Conservation (phyloP, 2,113 vertebrate species). For the Lepidothrix coronata region DNA sequence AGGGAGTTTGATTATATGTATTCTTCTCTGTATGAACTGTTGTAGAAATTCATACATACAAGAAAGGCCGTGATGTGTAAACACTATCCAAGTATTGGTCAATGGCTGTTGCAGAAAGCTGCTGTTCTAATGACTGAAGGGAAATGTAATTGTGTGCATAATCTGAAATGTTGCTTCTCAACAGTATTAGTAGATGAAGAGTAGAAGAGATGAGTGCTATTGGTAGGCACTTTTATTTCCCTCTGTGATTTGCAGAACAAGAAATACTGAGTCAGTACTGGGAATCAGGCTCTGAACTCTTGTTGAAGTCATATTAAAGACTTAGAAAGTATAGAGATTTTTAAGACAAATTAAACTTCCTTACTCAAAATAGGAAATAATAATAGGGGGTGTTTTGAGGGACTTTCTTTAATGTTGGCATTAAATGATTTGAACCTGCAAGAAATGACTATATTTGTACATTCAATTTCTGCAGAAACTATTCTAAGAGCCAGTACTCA, state of each 20-base stretch:
- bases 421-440: neutral
- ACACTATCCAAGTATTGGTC: accelerated
- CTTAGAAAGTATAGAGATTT: neutral
- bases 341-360: neutral
- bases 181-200: neutral
- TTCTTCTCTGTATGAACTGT: neutral
- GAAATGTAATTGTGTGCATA: neutral
- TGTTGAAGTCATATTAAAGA: neutral
- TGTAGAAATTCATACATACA: neutral
- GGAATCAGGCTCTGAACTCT: neutral
- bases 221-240: neutral
- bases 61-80: neutral
- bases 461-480: neutral
- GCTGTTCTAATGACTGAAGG: neutral
- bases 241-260: neutral
- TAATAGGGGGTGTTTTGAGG: neutral
- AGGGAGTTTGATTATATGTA: neutral
- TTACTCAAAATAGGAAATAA: neutral
- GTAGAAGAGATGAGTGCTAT: neutral
- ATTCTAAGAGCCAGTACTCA: neutral
- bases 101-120: neutral
- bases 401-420: neutral
- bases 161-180: neutral
- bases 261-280: neutral
- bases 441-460: neutral